Evolutionary conservation across 2,113 vertebrate genomes (phyloP).

Genomic region (Charina bottae): DNA sequence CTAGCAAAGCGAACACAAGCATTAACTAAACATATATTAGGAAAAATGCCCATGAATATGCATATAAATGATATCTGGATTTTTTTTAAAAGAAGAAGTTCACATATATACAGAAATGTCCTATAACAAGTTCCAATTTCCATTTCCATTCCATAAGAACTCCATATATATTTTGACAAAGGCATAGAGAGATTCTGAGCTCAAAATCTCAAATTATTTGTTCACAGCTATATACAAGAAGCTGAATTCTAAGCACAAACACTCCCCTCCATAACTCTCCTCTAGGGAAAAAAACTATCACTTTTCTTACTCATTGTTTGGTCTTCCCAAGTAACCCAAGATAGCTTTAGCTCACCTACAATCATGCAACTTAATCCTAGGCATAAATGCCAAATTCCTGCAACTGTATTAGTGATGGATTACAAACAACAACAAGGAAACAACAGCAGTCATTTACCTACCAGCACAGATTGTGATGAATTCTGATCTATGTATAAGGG

Average conservation of each 20-base stretch:
- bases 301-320: neutral
- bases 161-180: neutral
- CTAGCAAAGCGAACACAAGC: neutral
- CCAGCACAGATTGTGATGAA: neutral
- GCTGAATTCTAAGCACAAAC: neutral
- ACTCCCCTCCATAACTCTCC: neutral
- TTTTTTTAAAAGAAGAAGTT: neutral
- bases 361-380: neutral
- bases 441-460: neutral
- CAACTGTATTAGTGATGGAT: neutral
- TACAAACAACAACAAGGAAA: neutral
- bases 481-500: neutral
- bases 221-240: neutral
- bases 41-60: neutral
- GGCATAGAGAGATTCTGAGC: neutral
- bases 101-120: neutral
- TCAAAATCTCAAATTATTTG: neutral
- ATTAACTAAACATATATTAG: neutral
- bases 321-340: neutral
- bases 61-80: neutral
- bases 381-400: neutral
- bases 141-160: neutral
- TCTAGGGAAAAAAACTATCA: neutral
- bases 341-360: neutral
- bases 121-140: neutral